Evolutionary conservation across 2,113 vertebrate species (phyloP).

Genomic region (Pipa parva): DNA sequence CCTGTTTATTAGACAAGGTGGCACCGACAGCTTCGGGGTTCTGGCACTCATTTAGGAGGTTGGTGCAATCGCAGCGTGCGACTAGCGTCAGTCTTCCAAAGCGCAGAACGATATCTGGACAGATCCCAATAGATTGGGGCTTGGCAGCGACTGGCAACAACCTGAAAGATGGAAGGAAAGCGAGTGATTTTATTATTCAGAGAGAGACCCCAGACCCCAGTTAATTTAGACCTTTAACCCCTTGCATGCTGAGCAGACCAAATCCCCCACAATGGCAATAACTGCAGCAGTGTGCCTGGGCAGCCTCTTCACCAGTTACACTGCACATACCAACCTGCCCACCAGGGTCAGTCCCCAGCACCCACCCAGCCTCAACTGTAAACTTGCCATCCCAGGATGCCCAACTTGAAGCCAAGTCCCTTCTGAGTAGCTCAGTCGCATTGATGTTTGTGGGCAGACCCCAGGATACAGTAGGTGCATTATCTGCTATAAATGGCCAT

Average conservation of each 20-base stretch:
- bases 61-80: slow-evolving; percentile 45
- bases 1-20: slow-evolving; percentile 75
- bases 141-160: not conserved
- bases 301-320: not conserved
- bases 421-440: no score
- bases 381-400: slow-evolving; percentile 38
- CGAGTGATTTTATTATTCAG: no score
- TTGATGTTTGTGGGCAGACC: no score
- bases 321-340: slow-evolving; percentile 5
- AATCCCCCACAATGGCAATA: not conserved
- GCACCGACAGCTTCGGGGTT: slow-evolving; percentile 74
- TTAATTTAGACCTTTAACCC: no score
- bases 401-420: not conserved
- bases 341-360: not conserved
- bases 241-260: no score
- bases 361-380: not conserved
- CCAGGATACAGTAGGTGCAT: no score
- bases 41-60: slow-evolving; percentile 78
- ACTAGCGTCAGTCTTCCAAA: slow-evolving; percentile 53
- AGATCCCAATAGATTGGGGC: slow-evolving; percentile 6
- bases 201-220: no score
- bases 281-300: slow-evolving; percentile 4
- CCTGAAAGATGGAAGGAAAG: slow-evolving; percentile 16
- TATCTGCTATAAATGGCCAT: no score
- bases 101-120: slow-evolving; percentile 34